Evolutionary conservation across 2,888 invertebrate genomes (phyloP), one percentile per base, ranked within the genome.

Genomic region (Stenotaenia linearis): DNA sequence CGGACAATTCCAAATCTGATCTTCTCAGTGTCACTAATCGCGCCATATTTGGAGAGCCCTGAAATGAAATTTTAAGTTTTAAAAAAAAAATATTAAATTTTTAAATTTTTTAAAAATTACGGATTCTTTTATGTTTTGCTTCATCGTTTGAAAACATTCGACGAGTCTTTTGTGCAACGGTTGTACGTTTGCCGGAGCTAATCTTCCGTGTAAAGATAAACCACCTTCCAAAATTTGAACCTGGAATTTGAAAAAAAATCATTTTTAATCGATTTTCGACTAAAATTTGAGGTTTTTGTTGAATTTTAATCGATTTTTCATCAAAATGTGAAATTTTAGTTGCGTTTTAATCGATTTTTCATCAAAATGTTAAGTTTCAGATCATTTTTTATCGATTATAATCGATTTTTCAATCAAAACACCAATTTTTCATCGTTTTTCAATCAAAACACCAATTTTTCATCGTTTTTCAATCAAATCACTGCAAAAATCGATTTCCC

Each of bases 101-200:
- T 84, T 93, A 93, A n/a, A n/a, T n/a, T n/a, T 28, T 75, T 50
- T 28, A 35, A 37, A 61, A 76, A 18, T 79, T 76, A 81, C 82
- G 56, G 81, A 82, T 37, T 85, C 84, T 81, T 87, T 85, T 10
- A 88, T 85, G 80, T 85, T 92, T 83, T 93, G 92, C 82, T 93
- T 91, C 81, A 97, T 88, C 84, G 96, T 94, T 4, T 91, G 91
- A 85, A 96, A 96, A 81, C 96, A 89, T 85, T 97, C 95, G 61
- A 95, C 90, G 56, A 98, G 88, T 81, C 97, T 91, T 83, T 93
- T 92, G 84, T 98, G 97, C 82, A 98, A 86, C 0, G 97, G 97
- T 82, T 94, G 94, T 0, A 97, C 94, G n/a, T 92, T 94, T 0
- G 92, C 88, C 0, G 97, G 95, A 0, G 95, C 96, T 80, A 96